Percentiles rank a stretch among this genome's conserved stretches.
These are phyloP conservation scores for Gobius niger DNA, from an alignment of 2,113 vertebrate genomes.

Conservation along the genomic window DNA sequence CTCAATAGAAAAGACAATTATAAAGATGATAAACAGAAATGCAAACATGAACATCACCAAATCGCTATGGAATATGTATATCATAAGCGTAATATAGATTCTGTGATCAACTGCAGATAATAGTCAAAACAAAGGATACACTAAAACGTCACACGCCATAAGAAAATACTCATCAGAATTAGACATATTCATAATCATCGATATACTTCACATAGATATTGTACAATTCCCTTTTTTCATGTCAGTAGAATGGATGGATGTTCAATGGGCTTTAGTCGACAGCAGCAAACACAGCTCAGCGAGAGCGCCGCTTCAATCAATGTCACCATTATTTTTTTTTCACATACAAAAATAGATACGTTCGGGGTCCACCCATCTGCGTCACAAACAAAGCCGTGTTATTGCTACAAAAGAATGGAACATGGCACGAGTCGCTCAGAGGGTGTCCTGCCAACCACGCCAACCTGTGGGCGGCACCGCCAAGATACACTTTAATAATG, in stretches of 20 bases:
- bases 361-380: constrained; percentile 23
- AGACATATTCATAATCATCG: constrained; percentile 14
- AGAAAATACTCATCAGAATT: constrained; percentile 64
- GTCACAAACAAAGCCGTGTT: constrained; percentile 46
- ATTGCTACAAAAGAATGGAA: constrained; percentile 57
- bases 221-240: constrained; percentile 51
- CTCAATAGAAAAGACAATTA: constrained; percentile 13
- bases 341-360: constrained; percentile 70
- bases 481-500: neutral
- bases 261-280: constrained; percentile 46
- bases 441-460: neutral
- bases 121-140: constrained; percentile 37
- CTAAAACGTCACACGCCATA: constrained; percentile 64
- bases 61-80: constrained; percentile 41
- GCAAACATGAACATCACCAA: constrained; percentile 44
- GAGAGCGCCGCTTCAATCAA: constrained; percentile 61
- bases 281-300: constrained; percentile 17
- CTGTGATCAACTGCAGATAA: constrained; percentile 3
- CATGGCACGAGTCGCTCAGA: constrained; percentile 2
- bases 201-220: constrained; percentile 48
- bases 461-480: neutral
- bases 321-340: constrained; percentile 22
- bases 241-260: constrained; percentile 35
- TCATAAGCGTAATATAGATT: constrained; percentile 30
- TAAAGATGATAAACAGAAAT: constrained; percentile 16